Percentiles rank a stretch among this genome's conserved stretches.
Evolutionary conservation across 1,140 invertebrate species (phyloP).

Genomic region (Drosophila virilis): DNA sequence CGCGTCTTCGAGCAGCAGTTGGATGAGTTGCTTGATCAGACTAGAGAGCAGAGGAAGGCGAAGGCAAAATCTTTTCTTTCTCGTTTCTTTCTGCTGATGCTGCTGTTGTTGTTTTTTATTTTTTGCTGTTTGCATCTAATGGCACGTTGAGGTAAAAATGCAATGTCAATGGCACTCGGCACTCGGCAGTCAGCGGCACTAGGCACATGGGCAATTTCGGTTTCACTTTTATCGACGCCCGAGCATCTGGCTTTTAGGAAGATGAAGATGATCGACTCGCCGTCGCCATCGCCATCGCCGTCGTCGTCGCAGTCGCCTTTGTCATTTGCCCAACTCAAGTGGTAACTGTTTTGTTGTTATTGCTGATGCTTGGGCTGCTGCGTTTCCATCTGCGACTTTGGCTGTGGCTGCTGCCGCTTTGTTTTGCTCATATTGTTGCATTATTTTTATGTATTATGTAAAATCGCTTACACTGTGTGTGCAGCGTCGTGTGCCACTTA

Average conservation of each 20-base stretch:
- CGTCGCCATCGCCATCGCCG: constrained; percentile 21
- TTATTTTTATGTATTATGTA: constrained; percentile 66
- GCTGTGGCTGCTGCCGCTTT: constrained; percentile 37
- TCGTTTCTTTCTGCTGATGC: constrained; percentile 35
- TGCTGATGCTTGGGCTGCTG: constrained; percentile 20
- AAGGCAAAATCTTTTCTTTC: constrained; percentile 56
- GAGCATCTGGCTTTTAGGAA: constrained; percentile 59
- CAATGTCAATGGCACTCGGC: constrained; percentile 78
- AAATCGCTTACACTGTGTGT: constrained; percentile 76
- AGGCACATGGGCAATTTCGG: constrained; percentile 74
- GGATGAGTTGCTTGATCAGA: constrained; percentile 24
- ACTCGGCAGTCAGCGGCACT: constrained; percentile 43
- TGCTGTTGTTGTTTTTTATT: constrained; percentile 23
- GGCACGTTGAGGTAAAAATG: constrained; percentile 79
- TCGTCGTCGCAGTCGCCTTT: constrained; percentile 8
- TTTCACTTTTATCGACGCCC: constrained; percentile 79
- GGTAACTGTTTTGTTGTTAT: constrained; percentile 60
- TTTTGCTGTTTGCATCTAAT: constrained; percentile 77
- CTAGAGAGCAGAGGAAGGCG: constrained; percentile 24
- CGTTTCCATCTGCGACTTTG: constrained; percentile 19
- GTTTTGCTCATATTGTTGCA: constrained; percentile 73
- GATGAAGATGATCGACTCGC: constrained; percentile 57
- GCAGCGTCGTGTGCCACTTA: constrained; percentile 73
- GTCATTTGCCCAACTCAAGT: constrained; percentile 63
- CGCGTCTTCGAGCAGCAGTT: constrained; percentile 38